Evolutionary conservation across 1,140 invertebrate genomes (phyloP).

Genomic region (Metopolophium dirhodum): DNA sequence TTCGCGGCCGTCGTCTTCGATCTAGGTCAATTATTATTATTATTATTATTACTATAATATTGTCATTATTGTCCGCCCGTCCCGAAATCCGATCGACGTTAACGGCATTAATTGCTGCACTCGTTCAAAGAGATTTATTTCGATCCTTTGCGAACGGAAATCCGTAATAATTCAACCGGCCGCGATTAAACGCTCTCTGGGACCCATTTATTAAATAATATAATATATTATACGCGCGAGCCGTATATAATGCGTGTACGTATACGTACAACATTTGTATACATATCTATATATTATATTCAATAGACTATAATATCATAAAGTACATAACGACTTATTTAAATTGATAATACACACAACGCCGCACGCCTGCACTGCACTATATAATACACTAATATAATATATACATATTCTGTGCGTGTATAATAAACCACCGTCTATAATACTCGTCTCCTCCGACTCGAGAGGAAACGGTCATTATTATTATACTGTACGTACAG

Average conservation of each 20-base stretch:
- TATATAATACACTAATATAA: background rate
- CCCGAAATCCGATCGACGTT: constrained; percentile 4
- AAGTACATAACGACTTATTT: constrained; percentile 37
- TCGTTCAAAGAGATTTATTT: constrained; percentile 26
- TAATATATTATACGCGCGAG: background rate
- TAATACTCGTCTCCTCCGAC: background rate
- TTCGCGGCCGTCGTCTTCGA: background rate
- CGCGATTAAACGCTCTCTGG: constrained; percentile 20
- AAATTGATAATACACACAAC: background rate
- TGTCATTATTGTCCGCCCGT: background rate
- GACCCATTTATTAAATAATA: constrained; percentile 23
- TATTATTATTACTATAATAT: background rate
- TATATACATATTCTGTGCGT: background rate
- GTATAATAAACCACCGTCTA: background rate
- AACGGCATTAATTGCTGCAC: constrained; percentile 25
- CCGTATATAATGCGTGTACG: background rate
- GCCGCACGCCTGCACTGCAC: background rate
- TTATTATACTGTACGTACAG: background rate
- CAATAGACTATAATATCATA: background rate
- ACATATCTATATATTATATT: background rate
- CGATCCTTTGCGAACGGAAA: constrained; percentile 30
- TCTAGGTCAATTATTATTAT: constrained; percentile 31
- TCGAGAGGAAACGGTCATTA: constrained; percentile 44
- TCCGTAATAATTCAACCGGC: constrained; percentile 21
- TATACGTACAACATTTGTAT: background rate